Evolutionary conservation across 2,113 vertebrate genomes (phyloP).

Genomic region (Rhinichthys klamathensis): DNA sequence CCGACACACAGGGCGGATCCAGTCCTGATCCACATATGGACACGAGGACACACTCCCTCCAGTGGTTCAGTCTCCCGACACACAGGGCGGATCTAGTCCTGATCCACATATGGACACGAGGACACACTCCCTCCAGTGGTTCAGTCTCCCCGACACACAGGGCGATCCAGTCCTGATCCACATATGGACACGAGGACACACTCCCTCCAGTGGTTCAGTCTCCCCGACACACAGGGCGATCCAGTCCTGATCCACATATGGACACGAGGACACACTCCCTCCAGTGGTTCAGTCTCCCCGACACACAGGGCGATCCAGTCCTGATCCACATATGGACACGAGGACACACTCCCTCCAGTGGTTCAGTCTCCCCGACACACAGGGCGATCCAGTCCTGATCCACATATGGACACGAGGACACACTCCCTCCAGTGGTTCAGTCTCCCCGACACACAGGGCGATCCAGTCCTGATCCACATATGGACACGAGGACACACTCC

Average conservation of each 20-base stretch:
- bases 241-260: conserved; percentile 52
- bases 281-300: conserved; percentile 55
- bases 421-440: conserved; percentile 61
- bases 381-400: conserved; percentile 57
- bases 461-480: conserved; percentile 51
- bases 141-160: conserved; percentile 59
- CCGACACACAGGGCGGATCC: conserved; percentile 61
- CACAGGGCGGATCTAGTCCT: conserved; percentile 61
- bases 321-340: conserved; percentile 52
- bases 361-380: conserved; percentile 57
- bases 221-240: conserved; percentile 61
- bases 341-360: conserved; percentile 62
- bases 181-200: conserved; percentile 50
- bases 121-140: conserved; percentile 62
- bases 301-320: conserved; percentile 62
- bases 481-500: conserved; percentile 56
- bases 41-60: conserved; percentile 58
- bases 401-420: conserved; percentile 45
- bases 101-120: conserved; percentile 48
- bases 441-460: conserved; percentile 61
- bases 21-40: conserved; percentile 53
- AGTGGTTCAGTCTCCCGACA: conserved; percentile 55
- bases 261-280: conserved; percentile 57
- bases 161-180: conserved; percentile 53
- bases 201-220: conserved; percentile 61